Base-by-base conservation (phyloP, 2,113 vertebrate genomes). In the Sisor rabdophorus region DNA sequence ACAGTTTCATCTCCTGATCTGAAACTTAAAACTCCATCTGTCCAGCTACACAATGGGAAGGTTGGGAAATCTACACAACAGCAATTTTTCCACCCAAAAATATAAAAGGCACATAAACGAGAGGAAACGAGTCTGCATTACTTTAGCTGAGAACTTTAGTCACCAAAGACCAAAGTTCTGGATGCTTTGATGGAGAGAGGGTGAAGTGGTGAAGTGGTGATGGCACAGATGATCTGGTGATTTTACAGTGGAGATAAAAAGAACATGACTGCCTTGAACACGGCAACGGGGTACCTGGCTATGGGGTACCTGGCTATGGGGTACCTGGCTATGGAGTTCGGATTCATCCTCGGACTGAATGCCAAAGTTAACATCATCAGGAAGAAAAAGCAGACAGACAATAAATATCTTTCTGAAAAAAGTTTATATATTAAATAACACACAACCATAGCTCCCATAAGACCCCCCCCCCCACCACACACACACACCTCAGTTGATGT, bases 321-420 rank as follows among this genome's bases (percentile, higher is more conserved):
- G 74, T 92, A 92, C 90, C 90, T 83, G 89, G 82, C 85, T 89
- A 86, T 87, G 89, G 92, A 94, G 93, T 88, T 91, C 90, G 77
- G 87, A 87, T 82, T 97, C 94, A 63, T 98, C 97, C 79, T 99
- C 97, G 86, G 97, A 98, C 97, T 99, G 93, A 81, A 58, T 47
- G 53, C 30, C 56, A 71, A 44, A 91, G 84, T 4, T 64, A 82
- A 84, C 75, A 73, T 72, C 52, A 54, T 48, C 11, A 11, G 12
- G 11, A 32, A 22, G 69, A 75, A 26, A 53, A 52, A 61, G 24
- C 10, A 54, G 12, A 71, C 53, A 8, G 56, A 28, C 12, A 20
- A 47, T 60, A 15, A 13, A n/a, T n/a, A n/a, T n/a, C n/a, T n/a
- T n/a, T n/a, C n/a, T n/a, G n/a, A n/a, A n/a, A n/a, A n/a, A n/a